A percentile compares a stretch with the other conserved stretches of the same genome.
These are phyloP conservation scores for Melieria crassipennis DNA, from an alignment of 2,888 invertebrate genomes.

Conservation along the genomic window DNA sequence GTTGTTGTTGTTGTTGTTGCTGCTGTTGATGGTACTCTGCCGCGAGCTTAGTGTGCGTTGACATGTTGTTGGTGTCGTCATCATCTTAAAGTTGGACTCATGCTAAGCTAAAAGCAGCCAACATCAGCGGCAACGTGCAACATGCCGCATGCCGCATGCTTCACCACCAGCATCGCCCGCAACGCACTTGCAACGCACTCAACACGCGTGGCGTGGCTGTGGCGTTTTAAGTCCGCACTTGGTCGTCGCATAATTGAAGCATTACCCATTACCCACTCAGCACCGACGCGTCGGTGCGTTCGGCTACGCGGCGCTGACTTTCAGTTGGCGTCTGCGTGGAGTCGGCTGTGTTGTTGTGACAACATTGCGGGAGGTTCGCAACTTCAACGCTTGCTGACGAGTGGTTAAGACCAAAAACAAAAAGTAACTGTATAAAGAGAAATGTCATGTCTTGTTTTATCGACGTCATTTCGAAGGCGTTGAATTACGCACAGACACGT, in stretches of 20 bases:
- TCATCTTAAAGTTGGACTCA: slow-evolving; percentile 46
- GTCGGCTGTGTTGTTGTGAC: background rate
- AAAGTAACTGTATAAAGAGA: background rate
- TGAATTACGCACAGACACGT: background rate
- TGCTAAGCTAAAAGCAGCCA: slow-evolving; percentile 41
- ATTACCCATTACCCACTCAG: too few species aligned
- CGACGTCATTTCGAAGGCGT: background rate
- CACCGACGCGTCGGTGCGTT: too few species aligned
- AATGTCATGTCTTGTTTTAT: background rate
- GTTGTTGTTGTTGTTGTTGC: background rate
- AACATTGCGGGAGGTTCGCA: slow-evolving; percentile 28
- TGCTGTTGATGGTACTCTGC: background rate
- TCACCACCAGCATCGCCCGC: slow-evolving; percentile 34
- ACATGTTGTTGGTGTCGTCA: background rate
- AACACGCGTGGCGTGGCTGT: too few species aligned
- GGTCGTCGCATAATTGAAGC: background rate
- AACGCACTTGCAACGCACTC: too few species aligned
- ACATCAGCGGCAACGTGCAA: background rate
- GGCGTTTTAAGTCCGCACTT: background rate
- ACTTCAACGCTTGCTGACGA: background rate
- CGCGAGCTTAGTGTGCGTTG: too few species aligned
- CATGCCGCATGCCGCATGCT: slow-evolving; percentile 10
- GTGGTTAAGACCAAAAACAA: background rate
- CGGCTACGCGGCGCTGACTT: too few species aligned
- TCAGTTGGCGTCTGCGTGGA: background rate